Base-by-base conservation (phyloP, 2,888 invertebrate genomes). In the Sinhomidia bicolor region DNA sequence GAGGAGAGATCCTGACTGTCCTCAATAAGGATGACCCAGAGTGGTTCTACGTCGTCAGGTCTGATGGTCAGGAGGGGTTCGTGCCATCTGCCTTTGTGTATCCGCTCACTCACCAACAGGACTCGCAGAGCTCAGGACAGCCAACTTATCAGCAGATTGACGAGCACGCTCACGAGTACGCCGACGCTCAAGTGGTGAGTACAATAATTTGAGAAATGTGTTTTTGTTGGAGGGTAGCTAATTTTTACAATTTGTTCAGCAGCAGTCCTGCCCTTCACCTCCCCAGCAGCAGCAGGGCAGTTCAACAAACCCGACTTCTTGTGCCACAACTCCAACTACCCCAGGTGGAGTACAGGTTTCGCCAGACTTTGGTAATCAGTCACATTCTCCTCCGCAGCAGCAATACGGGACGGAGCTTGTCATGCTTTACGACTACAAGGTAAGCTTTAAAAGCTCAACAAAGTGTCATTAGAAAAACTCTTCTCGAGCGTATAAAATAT, bases 1-100 rank as follows among this genome's bases (percentile, higher is more conserved):
- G 98, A 74, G 98, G 98, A 0, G 98, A 99, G 93, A 97, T 98
- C 94, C 98, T 99, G n/a, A 98, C 98, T 87, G 97, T 99, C 14
- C 94, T 99, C 84, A 99, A 99, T 94, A 95, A 97, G 93, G 98
- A 98, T 79, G 98, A 99, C 94, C 97, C 97, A 0, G 98, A 98
- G 94, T 99, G 99, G 99, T 98, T 97, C 93, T 99, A 98, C 98
- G 97, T 99, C 81, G 96, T 98, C 54, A 95, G 98, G 92, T 97
- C 97, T 92, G 98, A 98, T 93, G 98, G 97, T 0, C 97, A 97
- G 92, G 98, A 99, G 94, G 99, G 99, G 0, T 99, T 99, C 93
- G 90, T 90, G 36, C 90, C 87, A 32, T 87, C 82, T 7, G 97
- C 97, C 29, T 98, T 98, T 93, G 97, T 98, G 0, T 98, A 98